These are phyloP conservation scores for Diarsia mendica DNA, from an alignment of 2,888 invertebrate species.

Conservation along the genomic window DNA sequence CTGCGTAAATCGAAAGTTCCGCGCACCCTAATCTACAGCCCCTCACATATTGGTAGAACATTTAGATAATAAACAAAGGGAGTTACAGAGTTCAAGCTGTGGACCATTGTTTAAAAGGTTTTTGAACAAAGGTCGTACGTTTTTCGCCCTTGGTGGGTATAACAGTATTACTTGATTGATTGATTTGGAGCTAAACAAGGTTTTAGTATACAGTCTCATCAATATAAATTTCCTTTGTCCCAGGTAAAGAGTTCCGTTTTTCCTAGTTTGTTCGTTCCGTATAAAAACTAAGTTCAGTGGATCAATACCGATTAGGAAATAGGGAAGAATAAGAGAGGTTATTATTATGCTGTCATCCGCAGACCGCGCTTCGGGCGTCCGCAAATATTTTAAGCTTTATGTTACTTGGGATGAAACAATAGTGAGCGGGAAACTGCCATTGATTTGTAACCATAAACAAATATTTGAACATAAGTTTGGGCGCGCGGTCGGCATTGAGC, in stretches of 20 bases:
- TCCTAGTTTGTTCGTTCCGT: slow-evolving; percentile 12
- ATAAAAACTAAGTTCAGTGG: slow-evolving; percentile 54
- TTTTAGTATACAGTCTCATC: not conserved
- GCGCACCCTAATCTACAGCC: slow-evolving; percentile 64
- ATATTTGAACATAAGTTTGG: slow-evolving; percentile 62
- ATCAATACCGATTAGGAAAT: slow-evolving; percentile 71
- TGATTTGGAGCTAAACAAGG: slow-evolving; percentile 22
- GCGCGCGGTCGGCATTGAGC: slow-evolving; percentile 34
- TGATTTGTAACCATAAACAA: slow-evolving; percentile 60
- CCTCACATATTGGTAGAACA: slow-evolving; percentile 65
- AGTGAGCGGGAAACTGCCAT: slow-evolving; percentile 56
- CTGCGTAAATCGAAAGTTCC: slow-evolving; percentile 64
- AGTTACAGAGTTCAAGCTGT: slow-evolving; percentile 47
- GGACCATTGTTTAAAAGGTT: slow-evolving; percentile 64
- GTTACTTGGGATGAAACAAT: slow-evolving; percentile 64
- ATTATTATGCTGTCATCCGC: slow-evolving; percentile 75
- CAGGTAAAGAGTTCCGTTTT: not conserved
- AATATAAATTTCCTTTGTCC: slow-evolving; percentile 27
- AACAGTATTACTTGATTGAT: slow-evolving; percentile 40
- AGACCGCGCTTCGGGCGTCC: slow-evolving; percentile 60
- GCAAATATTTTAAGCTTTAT: slow-evolving; percentile 68
- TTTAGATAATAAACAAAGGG: slow-evolving; percentile 66
- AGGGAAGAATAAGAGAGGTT: slow-evolving; percentile 62
- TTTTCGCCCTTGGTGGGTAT: slow-evolving; percentile 32
- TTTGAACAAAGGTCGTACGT: slow-evolving; percentile 57